Base-by-base conservation (phyloP, 1,140 invertebrate species). In the Drosophila mauritiana region DNA sequence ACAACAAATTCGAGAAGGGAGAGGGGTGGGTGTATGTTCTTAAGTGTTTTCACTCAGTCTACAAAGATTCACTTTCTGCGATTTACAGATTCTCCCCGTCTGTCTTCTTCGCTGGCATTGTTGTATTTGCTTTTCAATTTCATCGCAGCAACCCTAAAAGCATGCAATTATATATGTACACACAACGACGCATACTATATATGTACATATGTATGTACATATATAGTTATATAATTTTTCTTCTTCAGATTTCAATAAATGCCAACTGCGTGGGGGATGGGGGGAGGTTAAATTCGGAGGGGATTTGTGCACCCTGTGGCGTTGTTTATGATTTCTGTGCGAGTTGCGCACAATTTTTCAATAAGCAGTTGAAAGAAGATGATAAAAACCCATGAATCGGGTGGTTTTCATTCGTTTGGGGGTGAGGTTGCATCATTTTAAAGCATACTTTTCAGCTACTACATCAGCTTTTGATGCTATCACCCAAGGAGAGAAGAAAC, bases 261-360 rank as follows among this genome's bases (percentile, higher is more conserved):
- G 82, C 82, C 78, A 88, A 67, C 57, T 73, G 46, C n/a, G 15
- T 4, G 15, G 8, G 12, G 22, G 8, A 2, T 4, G 12, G 25
- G 17, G 15, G 5, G 15, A 15, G 11, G 10, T 1, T 12, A 13
- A 37, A 4, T 11, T 13, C 2, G 11, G 34, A 11, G 37, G 34
- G 25, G n/a, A 36, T n/a, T 31, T 22, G 15, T 27, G 57, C 80
- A 53, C 79, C 82, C 82, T 58, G 82, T 63, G 72, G 82, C 65
- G 82, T 86, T 86, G 82, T 86, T 86, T 86, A 86, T 86, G 82
- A 86, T 86, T 86, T 82, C 78, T 75, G 57, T 78, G 72, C 62
- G 70, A 68, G 80, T 64, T 53, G 72, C 69, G 80, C 75, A 75
- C 80, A 80, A 85, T 88, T 65, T 86, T 86, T 86, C 82, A 86